Base-by-base conservation (phyloP, 2,113 vertebrate species). In the Aythya baeri region DNA sequence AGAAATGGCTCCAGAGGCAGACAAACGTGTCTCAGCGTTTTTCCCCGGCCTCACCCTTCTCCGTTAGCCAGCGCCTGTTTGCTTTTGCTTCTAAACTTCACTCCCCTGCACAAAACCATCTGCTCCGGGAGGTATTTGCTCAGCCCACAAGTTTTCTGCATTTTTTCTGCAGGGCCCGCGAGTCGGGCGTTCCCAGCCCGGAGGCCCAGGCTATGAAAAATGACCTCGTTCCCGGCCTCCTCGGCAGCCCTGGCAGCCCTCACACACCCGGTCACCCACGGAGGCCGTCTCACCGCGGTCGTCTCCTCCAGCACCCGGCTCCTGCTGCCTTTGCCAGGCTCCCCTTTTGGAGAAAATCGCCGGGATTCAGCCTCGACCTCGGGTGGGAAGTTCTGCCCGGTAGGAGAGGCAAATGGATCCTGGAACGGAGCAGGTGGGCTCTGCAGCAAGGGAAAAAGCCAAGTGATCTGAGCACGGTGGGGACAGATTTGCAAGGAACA, bases 91-190 rank as follows among this genome's bases (percentile, higher is more conserved):
- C 94, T 83, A 26, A 96, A 93, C 81, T 91, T 86, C 4, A 4
- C 84, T 92, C 89, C 93, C 89, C 82, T 93, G 79, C 73, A 86
- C 88, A 93, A 93, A 84, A 91, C 90, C 93, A 92, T 91, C 95
- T 95, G 83, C 92, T 91, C 76, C 41, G 25, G 91, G 88, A 96
- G 71, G 38, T 79, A 92, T 94, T 87, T 89, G 72, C 82, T 93
- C 95, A 79, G 82, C 85, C 78, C 71, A 77, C 87, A 83, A 58
- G 34, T 88, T 93, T 83, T 68, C 71, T 94, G 91, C 80, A 57
- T 83, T 92, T 94, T 94, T 93, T 71, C 63, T 70, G 78, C 16
- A 44, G 44, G 54, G 44, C 71, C 75, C 36, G 63, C 57, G 2
- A 41, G 32, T 31, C 46, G 4, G 41, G 61, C 65, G 31, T 83